phyloP scores from a whole-genome alignment of 2,888 invertebrate species.

The Leptinotarsa tumamoca region DNA sequence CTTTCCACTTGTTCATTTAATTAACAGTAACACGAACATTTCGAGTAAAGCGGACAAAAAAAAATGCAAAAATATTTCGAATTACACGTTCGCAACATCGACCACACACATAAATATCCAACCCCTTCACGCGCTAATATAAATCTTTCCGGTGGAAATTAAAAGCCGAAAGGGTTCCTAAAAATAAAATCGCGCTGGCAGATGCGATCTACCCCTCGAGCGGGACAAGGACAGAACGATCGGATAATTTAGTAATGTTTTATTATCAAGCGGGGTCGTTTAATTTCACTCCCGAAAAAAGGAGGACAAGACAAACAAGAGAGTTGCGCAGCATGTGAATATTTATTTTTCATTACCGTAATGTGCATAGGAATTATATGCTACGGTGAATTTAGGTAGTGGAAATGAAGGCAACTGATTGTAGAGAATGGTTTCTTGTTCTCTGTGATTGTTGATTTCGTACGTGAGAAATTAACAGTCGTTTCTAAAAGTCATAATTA shows the following conservation, averaged over 20 bases:
- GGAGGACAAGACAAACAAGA: conserved; percentile 4
- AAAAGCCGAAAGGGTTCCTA: conserved; percentile 59
- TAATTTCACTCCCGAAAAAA: conserved; percentile 21
- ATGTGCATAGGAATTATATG: conserved; percentile 1
- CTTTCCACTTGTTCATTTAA: no score
- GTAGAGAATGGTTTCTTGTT: no score
- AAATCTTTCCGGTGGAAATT: conserved; percentile 59
- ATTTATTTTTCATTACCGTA: conserved; percentile 20
- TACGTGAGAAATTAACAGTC: no score
- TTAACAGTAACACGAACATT: no score
- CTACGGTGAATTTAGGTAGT: no score
- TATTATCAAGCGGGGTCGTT: conserved; percentile 45
- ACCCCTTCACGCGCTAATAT: conserved; percentile 57
- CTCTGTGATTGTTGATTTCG: no score
- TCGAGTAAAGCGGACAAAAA: neutral
- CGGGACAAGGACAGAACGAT: conserved; percentile 50
- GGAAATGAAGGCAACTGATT: no score
- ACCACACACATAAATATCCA: conserved; percentile 56
- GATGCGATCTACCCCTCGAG: conserved; percentile 50
- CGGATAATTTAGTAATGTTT: conserved; percentile 55
- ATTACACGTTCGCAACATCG: conserved; percentile 41
- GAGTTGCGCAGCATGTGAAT: neutral
- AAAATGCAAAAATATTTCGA: conserved; percentile 33
- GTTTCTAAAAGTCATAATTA: no score
- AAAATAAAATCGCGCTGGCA: conserved; percentile 54